These are phyloP conservation scores for Hippocampus comes DNA, from an alignment of 2,113 vertebrate species.

Conservation along the genomic window DNA sequence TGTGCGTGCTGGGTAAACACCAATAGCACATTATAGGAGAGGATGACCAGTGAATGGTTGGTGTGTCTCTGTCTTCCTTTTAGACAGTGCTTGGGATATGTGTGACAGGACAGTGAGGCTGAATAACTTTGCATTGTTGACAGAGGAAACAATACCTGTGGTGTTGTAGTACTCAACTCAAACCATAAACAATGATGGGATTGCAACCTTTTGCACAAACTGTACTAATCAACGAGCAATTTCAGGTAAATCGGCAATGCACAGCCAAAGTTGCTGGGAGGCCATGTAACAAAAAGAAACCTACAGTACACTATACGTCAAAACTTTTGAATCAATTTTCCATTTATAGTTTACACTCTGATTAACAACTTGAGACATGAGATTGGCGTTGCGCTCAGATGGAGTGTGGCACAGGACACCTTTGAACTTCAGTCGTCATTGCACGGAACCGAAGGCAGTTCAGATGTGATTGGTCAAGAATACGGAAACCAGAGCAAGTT, in stretches of 20 bases:
- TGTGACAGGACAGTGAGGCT: conserved; percentile 26
- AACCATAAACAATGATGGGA: conserved; percentile 4
- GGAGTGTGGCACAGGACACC: neutral
- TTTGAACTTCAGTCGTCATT: neutral
- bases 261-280: neutral
- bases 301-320: neutral
- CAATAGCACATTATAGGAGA: conserved; percentile 17
- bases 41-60: conserved; percentile 22
- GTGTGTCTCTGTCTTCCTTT: conserved; percentile 39
- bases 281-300: neutral
- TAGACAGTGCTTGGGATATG: conserved; percentile 21
- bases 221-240: neutral
- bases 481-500: neutral
- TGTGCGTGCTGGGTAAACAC: conserved; percentile 17
- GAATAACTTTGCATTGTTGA: conserved; percentile 22
- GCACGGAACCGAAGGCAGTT: neutral
- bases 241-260: neutral
- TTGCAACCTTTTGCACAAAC: neutral
- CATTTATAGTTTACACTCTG: neutral
- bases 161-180: conserved; percentile 12
- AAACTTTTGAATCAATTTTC: neutral
- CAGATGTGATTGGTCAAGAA: neutral
- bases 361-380: neutral
- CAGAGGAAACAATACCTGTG: conserved; percentile 27
- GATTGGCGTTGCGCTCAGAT: neutral